A percentile compares a stretch with the other conserved stretches of the same genome.
phyloP scores from a whole-genome alignment of 1,140 invertebrate species.

The Colletes gigas region DNA sequence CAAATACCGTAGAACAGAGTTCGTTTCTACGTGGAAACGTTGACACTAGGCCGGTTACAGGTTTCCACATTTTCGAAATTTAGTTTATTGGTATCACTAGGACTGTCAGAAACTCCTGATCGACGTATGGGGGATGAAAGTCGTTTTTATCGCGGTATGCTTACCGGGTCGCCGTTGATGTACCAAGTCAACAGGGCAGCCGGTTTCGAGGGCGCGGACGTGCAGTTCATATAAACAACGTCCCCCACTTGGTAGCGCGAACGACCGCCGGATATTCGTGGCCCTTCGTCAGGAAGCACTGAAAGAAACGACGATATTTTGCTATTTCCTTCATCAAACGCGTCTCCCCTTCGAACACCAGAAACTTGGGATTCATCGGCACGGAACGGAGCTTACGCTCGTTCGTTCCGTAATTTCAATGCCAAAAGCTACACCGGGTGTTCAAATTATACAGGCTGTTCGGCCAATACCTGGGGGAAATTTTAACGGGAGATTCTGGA shows the following conservation, averaged over 20 bases:
- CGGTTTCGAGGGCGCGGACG: slow-evolving; percentile 90
- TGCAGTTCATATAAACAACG: slow-evolving; percentile 90
- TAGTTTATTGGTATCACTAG: no score
- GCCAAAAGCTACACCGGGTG: no score
- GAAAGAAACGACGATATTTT: slow-evolving; percentile 32
- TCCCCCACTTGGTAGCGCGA: slow-evolving; percentile 91
- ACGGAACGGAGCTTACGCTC: neutral
- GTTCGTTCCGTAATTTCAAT: neutral
- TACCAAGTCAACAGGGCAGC: slow-evolving; percentile 92
- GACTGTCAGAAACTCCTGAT: no score
- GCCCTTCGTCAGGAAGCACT: slow-evolving; percentile 92
- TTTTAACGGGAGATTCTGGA: no score
- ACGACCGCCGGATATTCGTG: slow-evolving; percentile 89
- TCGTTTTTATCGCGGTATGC: slow-evolving; percentile 63
- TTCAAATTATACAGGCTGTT: no score
- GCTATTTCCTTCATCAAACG: neutral
- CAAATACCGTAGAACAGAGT: no score
- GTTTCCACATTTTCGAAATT: no score
- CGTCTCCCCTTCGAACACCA: neutral
- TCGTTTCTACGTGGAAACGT: no score
- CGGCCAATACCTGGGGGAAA: no score
- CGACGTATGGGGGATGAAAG: neutral
- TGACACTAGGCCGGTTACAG: no score
- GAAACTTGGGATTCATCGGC: neutral
- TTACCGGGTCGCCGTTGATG: slow-evolving; percentile 92